Conservation (phyloP, 2,113 vertebrate genomes). For the Siniperca knerii region DNA sequence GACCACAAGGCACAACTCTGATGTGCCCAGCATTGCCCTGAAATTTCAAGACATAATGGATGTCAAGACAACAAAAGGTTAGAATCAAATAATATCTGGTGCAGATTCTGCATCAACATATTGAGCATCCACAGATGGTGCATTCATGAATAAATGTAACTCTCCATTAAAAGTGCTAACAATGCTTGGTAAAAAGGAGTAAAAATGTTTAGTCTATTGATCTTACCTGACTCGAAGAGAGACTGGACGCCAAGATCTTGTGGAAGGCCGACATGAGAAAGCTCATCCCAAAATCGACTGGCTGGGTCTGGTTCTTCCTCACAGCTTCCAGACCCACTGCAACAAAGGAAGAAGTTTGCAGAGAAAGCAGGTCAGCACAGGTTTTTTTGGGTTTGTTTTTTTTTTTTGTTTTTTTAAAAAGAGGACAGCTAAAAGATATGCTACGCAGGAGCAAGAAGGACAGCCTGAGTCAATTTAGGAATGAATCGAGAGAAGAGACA, state of each 20-base stretch:
- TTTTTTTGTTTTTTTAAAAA: not conserved
- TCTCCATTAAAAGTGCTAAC: not conserved
- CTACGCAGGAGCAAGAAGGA: conserved; percentile 16
- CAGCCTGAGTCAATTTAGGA: conserved; percentile 45
- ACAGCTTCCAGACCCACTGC: conserved; percentile 71
- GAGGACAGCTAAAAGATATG: conserved; percentile 32
- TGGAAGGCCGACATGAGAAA: conserved; percentile 95
- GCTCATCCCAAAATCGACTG: conserved; percentile 94
- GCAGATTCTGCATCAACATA: not conserved
- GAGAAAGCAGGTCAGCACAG: conserved; percentile 20
- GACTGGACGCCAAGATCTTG: conserved; percentile 91
- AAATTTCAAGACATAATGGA: conserved; percentile 19
- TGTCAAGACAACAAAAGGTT: not conserved
- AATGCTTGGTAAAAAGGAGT: not conserved
- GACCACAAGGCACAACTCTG: conserved; percentile 98
- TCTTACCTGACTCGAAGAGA: conserved; percentile 96
- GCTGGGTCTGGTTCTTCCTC: conserved; percentile 86
- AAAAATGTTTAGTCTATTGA: not conserved
- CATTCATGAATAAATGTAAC: not conserved
- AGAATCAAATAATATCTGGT: not conserved
- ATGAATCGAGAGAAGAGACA: conserved; percentile 35
- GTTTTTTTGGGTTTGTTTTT: not conserved
- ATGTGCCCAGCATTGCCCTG: conserved; percentile 98
- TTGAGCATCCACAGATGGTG: not conserved
- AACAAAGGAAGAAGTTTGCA: conserved; percentile 38